Evolutionary conservation across 2,797 vertebrate genomes (phyloP).

Genomic region (Dryobates pubescens): DNA sequence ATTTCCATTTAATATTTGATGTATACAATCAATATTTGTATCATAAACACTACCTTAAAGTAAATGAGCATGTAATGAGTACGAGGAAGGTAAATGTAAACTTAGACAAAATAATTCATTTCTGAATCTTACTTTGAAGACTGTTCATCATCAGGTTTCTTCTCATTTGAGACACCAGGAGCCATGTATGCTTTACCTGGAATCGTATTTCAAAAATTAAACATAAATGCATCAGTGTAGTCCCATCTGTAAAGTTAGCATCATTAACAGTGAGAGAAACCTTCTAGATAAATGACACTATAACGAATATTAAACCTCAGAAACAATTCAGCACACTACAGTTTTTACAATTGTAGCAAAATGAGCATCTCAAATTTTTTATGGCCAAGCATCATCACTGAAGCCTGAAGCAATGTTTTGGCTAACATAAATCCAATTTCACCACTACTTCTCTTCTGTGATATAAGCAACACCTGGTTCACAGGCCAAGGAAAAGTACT

Average conservation of each 20-base stretch:
- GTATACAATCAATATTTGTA: not conserved
- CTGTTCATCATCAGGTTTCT: constrained; percentile 40
- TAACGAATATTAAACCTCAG: not conserved
- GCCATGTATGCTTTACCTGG: constrained; percentile 63
- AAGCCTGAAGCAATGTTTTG: not conserved
- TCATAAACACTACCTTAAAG: not conserved
- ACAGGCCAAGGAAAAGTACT: accelerated
- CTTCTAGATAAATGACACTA: not conserved
- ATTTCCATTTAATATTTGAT: not conserved
- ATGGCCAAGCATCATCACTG: not conserved
- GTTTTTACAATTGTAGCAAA: not conserved
- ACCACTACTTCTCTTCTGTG: not conserved
- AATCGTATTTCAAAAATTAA: not conserved
- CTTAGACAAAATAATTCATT: not conserved
- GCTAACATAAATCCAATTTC: not conserved
- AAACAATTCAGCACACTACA: not conserved
- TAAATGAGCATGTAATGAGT: not conserved
- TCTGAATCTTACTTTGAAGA: constrained; percentile 68
- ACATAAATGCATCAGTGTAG: not conserved
- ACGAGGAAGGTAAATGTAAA: not conserved
- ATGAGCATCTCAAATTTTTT: not conserved
- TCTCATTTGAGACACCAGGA: not conserved
- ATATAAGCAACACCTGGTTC: not conserved
- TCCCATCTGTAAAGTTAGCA: not conserved
- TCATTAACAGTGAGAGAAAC: not conserved